Base-by-base conservation (phyloP, 30 jellyfish, hydroid and myxozoan species). In the Turritopsis dohrnii region DNA sequence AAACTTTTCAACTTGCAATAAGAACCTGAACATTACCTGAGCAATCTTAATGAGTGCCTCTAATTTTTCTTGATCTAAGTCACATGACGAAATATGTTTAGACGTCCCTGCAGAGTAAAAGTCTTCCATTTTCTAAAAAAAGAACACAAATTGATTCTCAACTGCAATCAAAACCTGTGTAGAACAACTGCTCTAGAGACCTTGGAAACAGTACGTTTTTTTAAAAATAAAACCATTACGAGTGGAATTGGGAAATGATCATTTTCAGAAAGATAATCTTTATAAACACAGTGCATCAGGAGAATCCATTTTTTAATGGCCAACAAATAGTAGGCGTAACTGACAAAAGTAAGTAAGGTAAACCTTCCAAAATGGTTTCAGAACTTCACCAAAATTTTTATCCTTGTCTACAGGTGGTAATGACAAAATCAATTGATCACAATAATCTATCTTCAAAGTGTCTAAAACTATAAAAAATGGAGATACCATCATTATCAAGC, bases 341-440 rank as follows among this genome's bases (percentile, higher is more conserved):
- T n/a, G n/a, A n/a, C n/a, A n/a, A n/a, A n/a, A n/a, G n/a, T n/a
- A n/a, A n/a, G n/a, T 80, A 65, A 23, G 13, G n/a, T 84, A 27
- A 85, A 90, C 98, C 94, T 88, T 80, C 98, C 98, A 92, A 72
- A 71, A 88, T 16, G 98, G 98, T 24, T 82, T 83, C 28, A 90
- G 93, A 21, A 92, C 86, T 81, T 92, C 95, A 27, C 81, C 82
- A 73, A 85, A 92, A 1, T 88, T 27, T 23, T 69, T 53, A 28
- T 53, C 84, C 52, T 87, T 24, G 53, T 87, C 89, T 28, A 85
- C 54, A 31, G 88, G 80, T 54, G 98, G 98, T 54, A 92, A 84
- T 72, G 98, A 88, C 79, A 92, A 87, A 30, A 88, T 81, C 29
- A 88, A 73, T 18, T 87, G 87, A 76, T 92, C 98, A 81, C 88